phyloP scores from a whole-genome alignment of 2,888 invertebrate species.

The Tenthredo mesomela region DNA sequence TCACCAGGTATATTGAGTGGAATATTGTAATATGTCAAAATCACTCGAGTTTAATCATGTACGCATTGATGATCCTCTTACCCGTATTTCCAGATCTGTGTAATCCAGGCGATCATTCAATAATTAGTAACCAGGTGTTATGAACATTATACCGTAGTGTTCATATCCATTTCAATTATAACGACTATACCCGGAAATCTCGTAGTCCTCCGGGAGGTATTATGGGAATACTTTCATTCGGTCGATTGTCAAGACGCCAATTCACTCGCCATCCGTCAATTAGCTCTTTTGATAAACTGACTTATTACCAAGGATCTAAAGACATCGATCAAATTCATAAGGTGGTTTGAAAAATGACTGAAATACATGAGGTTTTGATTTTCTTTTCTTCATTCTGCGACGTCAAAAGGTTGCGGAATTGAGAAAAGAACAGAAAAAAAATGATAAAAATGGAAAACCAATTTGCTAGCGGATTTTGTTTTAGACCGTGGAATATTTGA shows the following conservation, averaged over 20 bases:
- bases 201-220: background rate
- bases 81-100: background rate
- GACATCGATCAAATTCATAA: slow-evolving; percentile 10
- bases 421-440: too few relatives aligned
- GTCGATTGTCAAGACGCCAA: slow-evolving; percentile 1
- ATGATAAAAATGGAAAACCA: too few relatives aligned
- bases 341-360: background rate
- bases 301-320: background rate
- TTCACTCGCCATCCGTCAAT: slow-evolving; percentile 26
- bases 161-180: slow-evolving; percentile 29
- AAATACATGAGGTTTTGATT: background rate
- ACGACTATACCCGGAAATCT: background rate
- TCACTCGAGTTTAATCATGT: background rate
- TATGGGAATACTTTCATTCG: background rate
- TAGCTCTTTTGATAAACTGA: background rate
- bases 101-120: background rate
- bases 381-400: background rate
- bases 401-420: too few relatives aligned
- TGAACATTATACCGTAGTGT: background rate
- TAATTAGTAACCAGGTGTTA: background rate
- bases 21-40: background rate
- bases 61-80: background rate
- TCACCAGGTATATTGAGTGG: background rate
- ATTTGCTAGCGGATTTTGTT: too few relatives aligned
- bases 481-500: too few relatives aligned